Evolutionary conservation across 1,140 invertebrate species (phyloP).

Genomic region (Ceratosolen solmsi): DNA sequence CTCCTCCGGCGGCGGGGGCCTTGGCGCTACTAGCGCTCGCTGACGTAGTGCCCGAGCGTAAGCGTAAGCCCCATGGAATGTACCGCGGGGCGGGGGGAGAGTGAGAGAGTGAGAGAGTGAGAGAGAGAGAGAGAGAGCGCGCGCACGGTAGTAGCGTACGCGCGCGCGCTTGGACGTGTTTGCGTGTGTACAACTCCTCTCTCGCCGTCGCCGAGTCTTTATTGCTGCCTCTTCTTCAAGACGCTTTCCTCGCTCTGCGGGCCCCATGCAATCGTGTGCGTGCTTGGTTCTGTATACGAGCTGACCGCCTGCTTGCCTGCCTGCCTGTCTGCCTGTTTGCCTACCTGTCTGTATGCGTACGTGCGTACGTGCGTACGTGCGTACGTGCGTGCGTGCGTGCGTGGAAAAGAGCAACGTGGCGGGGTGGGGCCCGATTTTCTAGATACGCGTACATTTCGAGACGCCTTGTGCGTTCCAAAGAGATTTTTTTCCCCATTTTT

Average conservation of each 20-base stretch:
- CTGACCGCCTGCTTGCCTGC: not conserved
- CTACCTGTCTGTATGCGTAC: not conserved
- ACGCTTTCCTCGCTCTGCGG: not conserved
- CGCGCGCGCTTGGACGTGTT: not conserved
- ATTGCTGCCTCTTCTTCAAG: not conserved
- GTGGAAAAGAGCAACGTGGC: not conserved
- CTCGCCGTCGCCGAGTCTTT: not conserved
- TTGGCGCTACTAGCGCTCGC: slow-evolving; percentile 23
- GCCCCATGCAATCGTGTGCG: not conserved
- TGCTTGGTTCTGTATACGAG: not conserved
- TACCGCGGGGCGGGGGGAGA: not conserved
- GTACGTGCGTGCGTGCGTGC: not conserved
- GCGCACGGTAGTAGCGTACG: not conserved
- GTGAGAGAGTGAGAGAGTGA: not conserved
- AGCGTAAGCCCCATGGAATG: slow-evolving; percentile 47
- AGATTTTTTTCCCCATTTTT: not conserved
- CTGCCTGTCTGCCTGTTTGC: not conserved
- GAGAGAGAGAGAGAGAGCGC: not conserved
- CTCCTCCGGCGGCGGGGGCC: slow-evolving; percentile 2
- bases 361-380: not conserved
- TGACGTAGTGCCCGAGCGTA: not conserved
- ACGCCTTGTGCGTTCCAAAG: not conserved
- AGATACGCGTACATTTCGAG: not conserved
- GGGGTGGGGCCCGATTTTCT: not conserved
- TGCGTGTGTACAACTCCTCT: not conserved